Base-by-base conservation (phyloP, 2,888 invertebrate genomes). In the Sycophila texana region DNA sequence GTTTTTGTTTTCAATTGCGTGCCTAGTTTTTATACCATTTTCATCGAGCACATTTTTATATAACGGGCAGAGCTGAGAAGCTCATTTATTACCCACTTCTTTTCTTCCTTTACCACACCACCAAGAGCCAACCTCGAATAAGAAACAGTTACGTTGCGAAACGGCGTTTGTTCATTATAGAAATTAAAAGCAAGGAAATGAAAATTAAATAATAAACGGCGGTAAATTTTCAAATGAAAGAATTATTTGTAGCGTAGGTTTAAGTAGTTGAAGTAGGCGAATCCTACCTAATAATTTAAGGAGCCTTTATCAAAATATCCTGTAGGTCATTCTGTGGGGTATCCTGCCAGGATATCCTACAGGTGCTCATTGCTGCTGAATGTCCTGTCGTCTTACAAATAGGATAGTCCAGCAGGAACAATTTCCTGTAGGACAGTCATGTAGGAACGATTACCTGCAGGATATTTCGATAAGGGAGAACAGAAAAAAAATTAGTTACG, bases 1-100 rank as follows among this genome's bases (percentile, higher is more conserved):
- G n/a, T 65, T 79, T 26, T 73, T 51, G 12, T 75, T 79, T 78
- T 74, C n/a, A 71, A 70, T 81, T 75, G 60, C 77, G 85, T 86
- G 85, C 86, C 85, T 86, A 86, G 84, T 84, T 85, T 83, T 85
- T 84, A 83, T 84, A 84, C 84, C 81, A 71, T 76, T 81, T 82
- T 81, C 78, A 83, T 83, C 81, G 65, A 80, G 75, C 74, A 82
- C 78, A 82, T 81, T 80, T 84, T 85, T 83, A 78, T 81, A 81
- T 61, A 77, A 74, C 61, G 22, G 60, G 49, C 39, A 30, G 26
- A 26, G 51, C 49, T 55, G 71, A 70, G 55, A 14, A 55, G 58
- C 60, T 77, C 71, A 73, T 74, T 77, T 67, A 53, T 55, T 53
- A 14, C 26, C 65, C 66, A n/a, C 70, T 77, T 72, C 66, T 77